phyloP scores from a whole-genome alignment of 2,888 invertebrate species.

The Hydropsyche betteni region DNA sequence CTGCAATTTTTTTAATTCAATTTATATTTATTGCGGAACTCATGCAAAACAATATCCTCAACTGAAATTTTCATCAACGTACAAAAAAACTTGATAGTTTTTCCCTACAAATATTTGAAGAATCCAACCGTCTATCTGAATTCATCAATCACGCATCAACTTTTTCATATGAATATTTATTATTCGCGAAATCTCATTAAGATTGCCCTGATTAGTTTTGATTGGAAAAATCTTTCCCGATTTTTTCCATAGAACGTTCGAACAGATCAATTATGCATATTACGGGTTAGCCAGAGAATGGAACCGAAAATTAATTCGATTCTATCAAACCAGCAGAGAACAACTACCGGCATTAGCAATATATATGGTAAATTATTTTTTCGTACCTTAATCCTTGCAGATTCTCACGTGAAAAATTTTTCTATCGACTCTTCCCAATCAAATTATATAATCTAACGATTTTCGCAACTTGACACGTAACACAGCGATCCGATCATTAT shows the following conservation, averaged over 20 bases:
- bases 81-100: background rate
- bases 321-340: background rate
- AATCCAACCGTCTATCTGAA: background rate
- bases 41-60: too few relatives aligned
- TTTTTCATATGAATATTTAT: too few relatives aligned
- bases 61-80: too few relatives aligned
- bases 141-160: too few relatives aligned
- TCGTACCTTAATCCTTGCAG: background rate
- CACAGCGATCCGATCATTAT: background rate
- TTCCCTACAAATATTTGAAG: background rate
- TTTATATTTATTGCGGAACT: too few relatives aligned
- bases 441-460: background rate
- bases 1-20: too few relatives aligned
- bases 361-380: conserved; percentile 12
- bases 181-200: too few relatives aligned
- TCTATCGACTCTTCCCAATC: background rate
- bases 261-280: conserved; percentile 11
- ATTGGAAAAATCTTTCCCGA: conserved; percentile 10
- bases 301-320: background rate
- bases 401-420: too few relatives aligned
- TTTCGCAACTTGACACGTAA: background rate
- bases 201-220: background rate
- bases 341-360: background rate
- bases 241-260: background rate
- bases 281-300: background rate